Percentiles rank a stretch among this genome's conserved stretches.
These are phyloP conservation scores for Hemicentrotus pulcherrimus DNA, from an alignment of 35 echinoderm and acorn worm species.

Conservation along the genomic window DNA sequence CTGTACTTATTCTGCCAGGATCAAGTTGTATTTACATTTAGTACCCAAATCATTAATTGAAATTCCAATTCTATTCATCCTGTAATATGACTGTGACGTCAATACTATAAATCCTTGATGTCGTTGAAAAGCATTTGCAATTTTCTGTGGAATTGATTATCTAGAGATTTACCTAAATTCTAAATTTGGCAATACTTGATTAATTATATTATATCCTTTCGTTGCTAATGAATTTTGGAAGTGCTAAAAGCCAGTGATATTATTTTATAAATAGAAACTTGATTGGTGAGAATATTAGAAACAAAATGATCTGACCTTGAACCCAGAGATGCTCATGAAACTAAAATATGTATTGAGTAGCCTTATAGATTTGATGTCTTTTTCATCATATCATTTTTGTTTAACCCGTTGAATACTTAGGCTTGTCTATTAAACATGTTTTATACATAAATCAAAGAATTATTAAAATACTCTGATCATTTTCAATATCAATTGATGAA, in stretches of 20 bases:
- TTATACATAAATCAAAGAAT: too few relatives aligned
- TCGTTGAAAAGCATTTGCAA: neutral
- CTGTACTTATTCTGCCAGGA: neutral
- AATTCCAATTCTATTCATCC: neutral
- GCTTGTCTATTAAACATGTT: too few relatives aligned
- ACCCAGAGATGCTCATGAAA: neutral
- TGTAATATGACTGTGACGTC: neutral
- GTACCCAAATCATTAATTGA: neutral
- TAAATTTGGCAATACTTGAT: neutral
- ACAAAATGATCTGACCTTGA: neutral
- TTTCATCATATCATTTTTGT: too few relatives aligned
- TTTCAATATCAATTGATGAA: too few relatives aligned
- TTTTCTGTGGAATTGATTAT: neutral
- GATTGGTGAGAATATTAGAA: neutral
- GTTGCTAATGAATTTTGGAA: neutral
- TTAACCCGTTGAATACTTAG: too few relatives aligned
- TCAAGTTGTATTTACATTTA: neutral
- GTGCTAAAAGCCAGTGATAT: neutral
- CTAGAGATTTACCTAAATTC: neutral
- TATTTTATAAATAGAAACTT: neutral
- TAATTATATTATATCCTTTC: neutral
- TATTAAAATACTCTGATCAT: too few relatives aligned
- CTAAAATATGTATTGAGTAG: too few relatives aligned
- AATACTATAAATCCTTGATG: neutral
- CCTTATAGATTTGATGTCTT: too few relatives aligned